Evolutionary conservation across 2,113 vertebrate genomes (phyloP).

Genomic region (Chroicocephalus ridibundus): DNA sequence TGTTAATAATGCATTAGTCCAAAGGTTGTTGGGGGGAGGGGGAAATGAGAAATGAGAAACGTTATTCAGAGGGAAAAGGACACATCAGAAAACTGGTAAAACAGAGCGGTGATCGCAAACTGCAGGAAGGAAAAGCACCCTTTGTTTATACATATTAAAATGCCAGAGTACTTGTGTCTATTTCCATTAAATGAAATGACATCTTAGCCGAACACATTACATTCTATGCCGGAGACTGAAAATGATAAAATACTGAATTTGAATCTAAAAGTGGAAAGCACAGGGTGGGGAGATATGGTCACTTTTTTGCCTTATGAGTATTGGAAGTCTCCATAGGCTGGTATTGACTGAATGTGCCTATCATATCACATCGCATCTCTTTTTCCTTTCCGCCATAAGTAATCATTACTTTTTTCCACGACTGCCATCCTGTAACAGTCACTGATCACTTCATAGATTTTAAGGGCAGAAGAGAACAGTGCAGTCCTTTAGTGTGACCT

Average conservation of each 20-base stretch:
- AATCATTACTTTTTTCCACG: neutral
- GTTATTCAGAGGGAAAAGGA: neutral
- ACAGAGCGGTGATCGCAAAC: neutral
- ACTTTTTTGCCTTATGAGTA: neutral
- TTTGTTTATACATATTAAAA: neutral
- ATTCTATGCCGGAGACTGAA: neutral
- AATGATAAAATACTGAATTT: neutral
- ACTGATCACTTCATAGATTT: slow-evolving; percentile 41
- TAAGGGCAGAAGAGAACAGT: neutral
- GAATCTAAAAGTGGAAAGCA: neutral
- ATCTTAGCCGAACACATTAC: neutral
- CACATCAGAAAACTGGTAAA: neutral
- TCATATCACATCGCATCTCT: neutral
- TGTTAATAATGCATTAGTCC: neutral
- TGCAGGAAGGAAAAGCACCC: neutral
- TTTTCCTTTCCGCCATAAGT: neutral
- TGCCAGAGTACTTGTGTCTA: neutral
- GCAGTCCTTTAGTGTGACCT: neutral
- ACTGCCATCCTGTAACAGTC: neutral
- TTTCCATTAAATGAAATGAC: neutral
- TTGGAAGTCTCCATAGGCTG: neutral
- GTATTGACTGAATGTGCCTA: neutral
- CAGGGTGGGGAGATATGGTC: no score
- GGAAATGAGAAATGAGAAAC: neutral
- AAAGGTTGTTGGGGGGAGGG: neutral